phyloP scores from a whole-genome alignment of 2,888 invertebrate genomes.

The Patella caerulea region DNA sequence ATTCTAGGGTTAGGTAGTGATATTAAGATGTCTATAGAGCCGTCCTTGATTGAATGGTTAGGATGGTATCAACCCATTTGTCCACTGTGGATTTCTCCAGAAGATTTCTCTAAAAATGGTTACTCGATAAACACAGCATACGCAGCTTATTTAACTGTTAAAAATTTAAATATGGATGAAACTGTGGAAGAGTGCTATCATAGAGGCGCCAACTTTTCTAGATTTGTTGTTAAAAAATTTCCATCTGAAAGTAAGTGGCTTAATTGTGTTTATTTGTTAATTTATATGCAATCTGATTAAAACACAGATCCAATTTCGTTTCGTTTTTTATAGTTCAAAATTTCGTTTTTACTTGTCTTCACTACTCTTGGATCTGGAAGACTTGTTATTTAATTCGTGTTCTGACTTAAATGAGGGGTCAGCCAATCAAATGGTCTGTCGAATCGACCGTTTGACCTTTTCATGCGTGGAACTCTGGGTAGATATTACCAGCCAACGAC shows the following conservation, averaged over 20 bases:
- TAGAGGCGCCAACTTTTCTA: slow-evolving; percentile 77
- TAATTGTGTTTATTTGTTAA: no score
- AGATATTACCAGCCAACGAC: no score
- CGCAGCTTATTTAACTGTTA: slow-evolving; percentile 74
- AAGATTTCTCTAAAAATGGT: slow-evolving; percentile 82
- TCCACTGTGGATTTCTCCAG: slow-evolving; percentile 70
- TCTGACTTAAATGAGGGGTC: no score
- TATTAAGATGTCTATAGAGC: slow-evolving; percentile 78
- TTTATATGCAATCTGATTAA: no score
- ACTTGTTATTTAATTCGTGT: no score
- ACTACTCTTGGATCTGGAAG: no score
- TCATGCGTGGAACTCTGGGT: no score
- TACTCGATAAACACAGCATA: slow-evolving; percentile 83
- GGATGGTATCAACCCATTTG: slow-evolving; percentile 81
- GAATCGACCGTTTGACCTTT: no score
- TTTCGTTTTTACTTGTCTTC: no score
- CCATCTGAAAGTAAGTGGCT: slow-evolving; percentile 69
- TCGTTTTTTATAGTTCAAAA: no score
- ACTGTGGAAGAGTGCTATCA: slow-evolving; percentile 80
- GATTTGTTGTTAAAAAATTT: slow-evolving; percentile 76
- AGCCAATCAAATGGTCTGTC: no score
- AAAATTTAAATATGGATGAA: slow-evolving; percentile 74
- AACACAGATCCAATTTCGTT: no score
- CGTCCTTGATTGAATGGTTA: slow-evolving; percentile 94
- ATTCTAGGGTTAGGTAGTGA: slow-evolving; percentile 35